phyloP scores from a whole-genome alignment of 2,888 invertebrate genomes.

The Drosophila anceps region DNA sequence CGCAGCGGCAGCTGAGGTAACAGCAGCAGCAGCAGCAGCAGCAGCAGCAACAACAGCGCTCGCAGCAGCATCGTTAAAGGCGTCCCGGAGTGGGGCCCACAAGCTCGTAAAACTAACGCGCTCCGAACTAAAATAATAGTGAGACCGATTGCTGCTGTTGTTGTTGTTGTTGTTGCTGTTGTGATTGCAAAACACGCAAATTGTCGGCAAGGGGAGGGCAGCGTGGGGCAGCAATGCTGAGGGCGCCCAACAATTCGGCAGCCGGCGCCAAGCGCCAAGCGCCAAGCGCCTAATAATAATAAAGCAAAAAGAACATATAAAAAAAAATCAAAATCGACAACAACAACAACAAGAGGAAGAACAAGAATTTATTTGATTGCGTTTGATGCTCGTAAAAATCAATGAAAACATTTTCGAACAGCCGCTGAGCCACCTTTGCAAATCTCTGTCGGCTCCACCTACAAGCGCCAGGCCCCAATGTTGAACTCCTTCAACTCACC shows the following conservation, averaged over 20 bases:
- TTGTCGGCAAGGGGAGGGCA: slow-evolving; percentile 13
- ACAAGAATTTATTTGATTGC: slow-evolving; percentile 73
- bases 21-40: background rate
- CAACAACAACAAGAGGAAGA: background rate
- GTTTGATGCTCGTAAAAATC: slow-evolving; percentile 78
- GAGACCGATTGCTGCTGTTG: slow-evolving; percentile 26
- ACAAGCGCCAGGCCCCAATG: background rate
- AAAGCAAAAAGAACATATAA: slow-evolving; percentile 23
- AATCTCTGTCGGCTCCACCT: slow-evolving; percentile 29
- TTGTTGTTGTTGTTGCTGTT: slow-evolving; percentile 41
- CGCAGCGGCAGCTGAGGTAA: slow-evolving; percentile 3
- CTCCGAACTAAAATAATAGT: slow-evolving; percentile 46
- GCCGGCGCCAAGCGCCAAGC: slow-evolving; percentile 29
- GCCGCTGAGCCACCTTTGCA: slow-evolving; percentile 58
- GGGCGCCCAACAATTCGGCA: slow-evolving; percentile 36
- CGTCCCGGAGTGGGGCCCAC: slow-evolving; percentile 36
- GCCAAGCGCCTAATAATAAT: slow-evolving; percentile 35
- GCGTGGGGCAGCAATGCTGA: slow-evolving; percentile 8
- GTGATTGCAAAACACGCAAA: slow-evolving; percentile 57
- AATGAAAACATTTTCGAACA: slow-evolving; percentile 73
- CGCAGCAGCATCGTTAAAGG: slow-evolving; percentile 56
- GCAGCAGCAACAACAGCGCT: slow-evolving; percentile 15
- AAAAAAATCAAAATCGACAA: slow-evolving; percentile 7
- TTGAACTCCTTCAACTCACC: background rate
- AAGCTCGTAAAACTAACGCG: slow-evolving; percentile 64